Percentiles rank a stretch among this genome's conserved stretches.
These are phyloP conservation scores for Parelbella ahira DNA, from an alignment of 2,888 invertebrate species.

Conservation along the genomic window DNA sequence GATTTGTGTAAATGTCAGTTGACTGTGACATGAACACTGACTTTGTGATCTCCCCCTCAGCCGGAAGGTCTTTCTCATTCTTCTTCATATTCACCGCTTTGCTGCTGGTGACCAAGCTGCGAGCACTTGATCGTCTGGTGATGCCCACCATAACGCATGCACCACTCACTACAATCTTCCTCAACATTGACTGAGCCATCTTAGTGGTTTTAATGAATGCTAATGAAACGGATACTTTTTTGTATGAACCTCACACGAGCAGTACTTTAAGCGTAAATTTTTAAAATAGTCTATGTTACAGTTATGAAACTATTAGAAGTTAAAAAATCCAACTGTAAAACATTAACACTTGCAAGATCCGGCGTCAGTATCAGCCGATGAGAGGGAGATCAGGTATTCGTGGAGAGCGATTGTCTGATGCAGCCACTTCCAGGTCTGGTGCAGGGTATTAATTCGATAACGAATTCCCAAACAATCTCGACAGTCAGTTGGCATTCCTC, in stretches of 20 bases:
- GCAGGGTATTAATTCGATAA: slow-evolving; percentile 92
- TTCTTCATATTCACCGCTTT: slow-evolving; percentile 46
- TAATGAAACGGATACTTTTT: slow-evolving; percentile 65
- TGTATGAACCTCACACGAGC: slow-evolving; percentile 64
- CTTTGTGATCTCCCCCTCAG: slow-evolving; percentile 84
- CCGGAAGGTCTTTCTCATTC: slow-evolving; percentile 49
- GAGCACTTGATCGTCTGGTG: slow-evolving; percentile 58
- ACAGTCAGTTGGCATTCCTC: slow-evolving; percentile 85
- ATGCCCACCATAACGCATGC: slow-evolving; percentile 62
- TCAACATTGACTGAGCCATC: slow-evolving; percentile 75
- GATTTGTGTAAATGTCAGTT: slow-evolving; percentile 93
- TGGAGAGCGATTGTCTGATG: slow-evolving; percentile 94
- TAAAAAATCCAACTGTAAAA: slow-evolving; percentile 41
- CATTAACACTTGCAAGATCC: slow-evolving; percentile 53
- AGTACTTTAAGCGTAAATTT: slow-evolving; percentile 56
- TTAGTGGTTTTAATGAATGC: slow-evolving; percentile 33
- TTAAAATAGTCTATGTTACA: slow-evolving; percentile 40
- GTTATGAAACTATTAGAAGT: slow-evolving; percentile 42
- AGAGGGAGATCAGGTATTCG: slow-evolving; percentile 91
- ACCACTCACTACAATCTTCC: slow-evolving; percentile 59
- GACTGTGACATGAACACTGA: slow-evolving; percentile 96
- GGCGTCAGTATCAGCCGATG: slow-evolving; percentile 86
- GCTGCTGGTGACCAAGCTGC: slow-evolving; percentile 49
- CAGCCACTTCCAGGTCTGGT: slow-evolving; percentile 97
- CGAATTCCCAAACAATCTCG: slow-evolving; percentile 93